A percentile compares a stretch with the other conserved stretches of the same genome.
These are phyloP conservation scores for Tupiocoris notatus DNA, from an alignment of 2,888 invertebrate genomes.

Conservation along the genomic window DNA sequence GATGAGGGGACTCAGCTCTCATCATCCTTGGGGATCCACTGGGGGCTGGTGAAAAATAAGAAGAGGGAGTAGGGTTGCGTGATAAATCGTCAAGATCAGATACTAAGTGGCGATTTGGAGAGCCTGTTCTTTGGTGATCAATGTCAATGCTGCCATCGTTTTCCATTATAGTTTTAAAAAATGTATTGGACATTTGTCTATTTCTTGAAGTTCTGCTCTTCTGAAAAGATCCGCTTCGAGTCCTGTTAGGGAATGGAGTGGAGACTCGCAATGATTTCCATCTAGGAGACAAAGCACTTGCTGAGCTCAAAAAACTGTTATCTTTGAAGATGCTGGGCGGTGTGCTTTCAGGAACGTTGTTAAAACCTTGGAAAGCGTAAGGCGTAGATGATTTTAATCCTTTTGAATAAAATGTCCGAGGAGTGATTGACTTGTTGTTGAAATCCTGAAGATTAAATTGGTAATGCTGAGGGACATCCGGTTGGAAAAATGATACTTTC, in stretches of 20 bases:
- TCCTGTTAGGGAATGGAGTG: slow-evolving; percentile 1
- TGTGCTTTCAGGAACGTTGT: not conserved
- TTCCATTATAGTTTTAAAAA: slow-evolving; percentile 13
- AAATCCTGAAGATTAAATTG: not conserved
- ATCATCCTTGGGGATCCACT: slow-evolving; percentile 21
- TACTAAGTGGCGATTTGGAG: not conserved
- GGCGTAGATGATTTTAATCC: not conserved
- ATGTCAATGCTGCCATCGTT: not conserved
- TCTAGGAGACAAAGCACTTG: not conserved
- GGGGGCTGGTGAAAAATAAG: slow-evolving; percentile 11
- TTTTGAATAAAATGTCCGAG: slow-evolving; percentile 10
- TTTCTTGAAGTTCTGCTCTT: not conserved
- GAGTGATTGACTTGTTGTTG: slow-evolving; percentile 20
- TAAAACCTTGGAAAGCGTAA: slow-evolving; percentile 10
- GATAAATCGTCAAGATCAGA: not conserved
- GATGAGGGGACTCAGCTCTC: slow-evolving; percentile 22
- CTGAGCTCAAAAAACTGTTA: not conserved
- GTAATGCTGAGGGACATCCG: not conserved
- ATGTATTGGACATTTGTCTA: not conserved
- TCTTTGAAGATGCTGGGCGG: not conserved
- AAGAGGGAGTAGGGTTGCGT: slow-evolving; percentile 7
- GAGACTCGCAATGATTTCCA: slow-evolving; percentile 4
- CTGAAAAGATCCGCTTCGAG: not conserved
- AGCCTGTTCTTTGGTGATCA: not conserved
- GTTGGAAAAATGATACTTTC: not conserved